Conservation (phyloP, 2,113 vertebrate species). For the Psophia crepitans region DNA sequence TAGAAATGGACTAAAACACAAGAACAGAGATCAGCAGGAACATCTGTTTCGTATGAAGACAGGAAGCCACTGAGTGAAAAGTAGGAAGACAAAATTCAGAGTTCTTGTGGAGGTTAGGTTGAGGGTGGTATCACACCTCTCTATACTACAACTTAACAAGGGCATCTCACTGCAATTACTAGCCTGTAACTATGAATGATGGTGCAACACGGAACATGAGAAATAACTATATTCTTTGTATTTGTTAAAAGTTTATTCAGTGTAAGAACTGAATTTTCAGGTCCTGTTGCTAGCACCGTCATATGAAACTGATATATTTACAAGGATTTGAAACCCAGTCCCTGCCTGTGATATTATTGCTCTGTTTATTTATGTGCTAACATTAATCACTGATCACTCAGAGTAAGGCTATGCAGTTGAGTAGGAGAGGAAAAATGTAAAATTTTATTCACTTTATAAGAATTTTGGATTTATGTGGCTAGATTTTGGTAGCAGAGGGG, state of each 20-base stretch:
- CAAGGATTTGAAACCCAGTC: neutral
- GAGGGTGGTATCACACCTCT: neutral
- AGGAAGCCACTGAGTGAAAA: neutral
- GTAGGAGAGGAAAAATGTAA: neutral
- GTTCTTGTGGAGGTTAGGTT: neutral
- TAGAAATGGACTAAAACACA: neutral
- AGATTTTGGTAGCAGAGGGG: too few species aligned
- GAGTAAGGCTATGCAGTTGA: neutral
- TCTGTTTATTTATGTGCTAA: neutral
- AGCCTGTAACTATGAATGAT: neutral
- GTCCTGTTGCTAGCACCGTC: neutral
- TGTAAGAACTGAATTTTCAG: neutral
- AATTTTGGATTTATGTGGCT: too few species aligned
- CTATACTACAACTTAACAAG: neutral
- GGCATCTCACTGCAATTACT: neutral
- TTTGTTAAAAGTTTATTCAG: neutral
- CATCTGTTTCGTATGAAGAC: neutral
- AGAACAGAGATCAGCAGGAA: neutral
- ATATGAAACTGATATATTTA: neutral
- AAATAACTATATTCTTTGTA: neutral
- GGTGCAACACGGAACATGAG: neutral
- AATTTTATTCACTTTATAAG: neutral
- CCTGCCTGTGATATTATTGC: neutral
- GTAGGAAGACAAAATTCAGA: neutral
- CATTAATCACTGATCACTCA: neutral